Evolutionary conservation across 2,113 vertebrate species (phyloP), one percentile per base, ranked within the genome.

Genomic region (Nymphicus hollandicus): DNA sequence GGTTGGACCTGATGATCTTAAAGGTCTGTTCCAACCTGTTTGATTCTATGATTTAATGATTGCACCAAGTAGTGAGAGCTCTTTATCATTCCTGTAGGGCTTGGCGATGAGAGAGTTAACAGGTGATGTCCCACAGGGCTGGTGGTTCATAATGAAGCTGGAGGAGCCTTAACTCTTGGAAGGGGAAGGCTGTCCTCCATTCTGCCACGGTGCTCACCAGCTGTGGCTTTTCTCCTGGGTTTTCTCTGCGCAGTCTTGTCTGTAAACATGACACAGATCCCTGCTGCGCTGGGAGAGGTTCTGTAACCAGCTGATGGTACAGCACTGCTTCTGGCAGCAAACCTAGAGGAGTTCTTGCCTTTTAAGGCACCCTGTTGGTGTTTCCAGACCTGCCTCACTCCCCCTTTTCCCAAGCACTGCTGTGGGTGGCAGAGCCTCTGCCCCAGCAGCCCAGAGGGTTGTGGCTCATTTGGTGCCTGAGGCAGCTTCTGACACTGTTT

Each of bases 381-480:
- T 71, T 83, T 17, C 49, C 49, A 56, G 53, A 7, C 81, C 65
- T 50, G 28, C 58, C 52, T 53, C 13, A 28, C 77, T 83, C 2
- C 17, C 3, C 0, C 24, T 58, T 24, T 73, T 71, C 53, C 82
- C 37, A 25, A 61, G 29, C 24, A 2, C 19, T 0, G 2, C 64
- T 65, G 28, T 16, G 41, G 63, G 18, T 56, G 33, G 58, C 35
- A 23, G 37, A 78, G 29, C 25, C 44, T 11, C 44, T 22, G 31
- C 22, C 1, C 8, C 35, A 71, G 49, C 14, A 25, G 11, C 55
- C 17, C 13, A 61, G 37, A 69, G 27, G 31, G 41, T 13, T 2
- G 1, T 35, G 35, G 11, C 50, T 37, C 3, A 0, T 0, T 41
- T 33, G 46, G 17, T 33, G 44, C 9, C 10, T 1, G 1, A 1